Percentiles rank a stretch among this genome's conserved stretches.
Evolutionary conservation across 2,888 invertebrate species (phyloP).

Genomic region (Microplitis deprimator): DNA sequence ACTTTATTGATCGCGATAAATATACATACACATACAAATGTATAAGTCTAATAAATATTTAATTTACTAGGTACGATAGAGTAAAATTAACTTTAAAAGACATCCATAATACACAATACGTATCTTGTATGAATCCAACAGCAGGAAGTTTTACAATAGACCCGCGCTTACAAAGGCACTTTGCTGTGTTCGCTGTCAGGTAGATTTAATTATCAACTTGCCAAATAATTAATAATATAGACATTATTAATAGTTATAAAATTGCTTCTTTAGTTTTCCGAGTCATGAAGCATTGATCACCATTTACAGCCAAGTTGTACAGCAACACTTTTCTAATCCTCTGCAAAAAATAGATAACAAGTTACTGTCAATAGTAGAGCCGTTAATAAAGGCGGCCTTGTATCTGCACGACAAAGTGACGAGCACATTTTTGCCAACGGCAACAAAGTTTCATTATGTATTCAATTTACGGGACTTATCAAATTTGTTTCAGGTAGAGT

Average conservation of each 20-base stretch:
- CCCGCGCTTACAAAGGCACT: slow-evolving; percentile 89
- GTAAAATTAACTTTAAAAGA: slow-evolving; percentile 89
- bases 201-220: slow-evolving; percentile 56
- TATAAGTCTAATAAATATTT: no score
- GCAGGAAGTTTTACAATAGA: slow-evolving; percentile 96
- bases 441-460: slow-evolving; percentile 94
- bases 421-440: slow-evolving; percentile 89
- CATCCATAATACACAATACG: slow-evolving; percentile 93
- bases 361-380: slow-evolving; percentile 76
- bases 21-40: no score
- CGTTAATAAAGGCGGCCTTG: slow-evolving; percentile 82
- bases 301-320: slow-evolving; percentile 88
- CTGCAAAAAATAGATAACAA: slow-evolving; percentile 78
- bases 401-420: slow-evolving; percentile 83
- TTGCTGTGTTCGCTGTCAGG: slow-evolving; percentile 89
- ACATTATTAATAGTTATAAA: slow-evolving; percentile 30
- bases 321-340: slow-evolving; percentile 81
- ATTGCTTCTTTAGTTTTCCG: slow-evolving; percentile 79
- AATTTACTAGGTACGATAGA: slow-evolving; percentile 82
- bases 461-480: slow-evolving; percentile 94
- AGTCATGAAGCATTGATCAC: slow-evolving; percentile 84
- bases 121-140: slow-evolving; percentile 97
- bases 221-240: slow-evolving; percentile 25
- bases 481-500: slow-evolving; percentile 89
- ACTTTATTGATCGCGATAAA: no score